Evolutionary conservation across 1,140 invertebrate genomes (phyloP).

Genomic region (Drosophila prosaltans): DNA sequence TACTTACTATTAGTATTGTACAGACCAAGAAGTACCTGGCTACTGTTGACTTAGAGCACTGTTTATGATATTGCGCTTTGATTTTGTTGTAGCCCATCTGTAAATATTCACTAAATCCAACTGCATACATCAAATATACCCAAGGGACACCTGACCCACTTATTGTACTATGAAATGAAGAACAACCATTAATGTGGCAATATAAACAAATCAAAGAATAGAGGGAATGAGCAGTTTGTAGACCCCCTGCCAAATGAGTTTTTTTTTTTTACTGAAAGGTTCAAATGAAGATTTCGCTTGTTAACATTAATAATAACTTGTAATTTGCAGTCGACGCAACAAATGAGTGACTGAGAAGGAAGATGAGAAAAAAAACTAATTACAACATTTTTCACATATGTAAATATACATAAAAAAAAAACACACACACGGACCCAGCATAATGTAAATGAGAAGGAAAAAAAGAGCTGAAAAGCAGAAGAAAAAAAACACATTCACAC

Average conservation of each 20-base stretch:
- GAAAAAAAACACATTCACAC: slow-evolving; percentile 40
- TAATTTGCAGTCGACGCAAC: slow-evolving; percentile 70
- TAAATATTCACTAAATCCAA: slow-evolving; percentile 32
- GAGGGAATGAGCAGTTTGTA: neutral
- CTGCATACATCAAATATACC: slow-evolving; percentile 28
- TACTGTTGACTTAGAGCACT: slow-evolving; percentile 42
- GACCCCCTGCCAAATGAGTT: slow-evolving; percentile 71
- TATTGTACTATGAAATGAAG: slow-evolving; percentile 52
- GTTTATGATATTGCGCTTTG: slow-evolving; percentile 22
- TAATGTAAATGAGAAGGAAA: slow-evolving; percentile 72
- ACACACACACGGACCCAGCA: slow-evolving; percentile 47
- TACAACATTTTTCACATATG: slow-evolving; percentile 80
- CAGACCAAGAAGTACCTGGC: slow-evolving; percentile 40
- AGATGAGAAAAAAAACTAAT: slow-evolving; percentile 63
- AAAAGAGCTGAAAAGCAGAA: slow-evolving; percentile 45
- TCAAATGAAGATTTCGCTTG: slow-evolving; percentile 69
- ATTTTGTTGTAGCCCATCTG: slow-evolving; percentile 34
- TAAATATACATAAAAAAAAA: slow-evolving; percentile 78
- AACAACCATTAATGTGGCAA: slow-evolving; percentile 61
- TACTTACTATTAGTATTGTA: slow-evolving; percentile 16
- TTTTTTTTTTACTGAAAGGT: slow-evolving; percentile 52
- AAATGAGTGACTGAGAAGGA: slow-evolving; percentile 22
- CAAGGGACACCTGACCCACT: slow-evolving; percentile 75
- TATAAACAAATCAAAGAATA: slow-evolving; percentile 41
- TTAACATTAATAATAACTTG: slow-evolving; percentile 81